Conservation (phyloP, 2,797 vertebrate species). For the Pitangus sulphuratus region DNA sequence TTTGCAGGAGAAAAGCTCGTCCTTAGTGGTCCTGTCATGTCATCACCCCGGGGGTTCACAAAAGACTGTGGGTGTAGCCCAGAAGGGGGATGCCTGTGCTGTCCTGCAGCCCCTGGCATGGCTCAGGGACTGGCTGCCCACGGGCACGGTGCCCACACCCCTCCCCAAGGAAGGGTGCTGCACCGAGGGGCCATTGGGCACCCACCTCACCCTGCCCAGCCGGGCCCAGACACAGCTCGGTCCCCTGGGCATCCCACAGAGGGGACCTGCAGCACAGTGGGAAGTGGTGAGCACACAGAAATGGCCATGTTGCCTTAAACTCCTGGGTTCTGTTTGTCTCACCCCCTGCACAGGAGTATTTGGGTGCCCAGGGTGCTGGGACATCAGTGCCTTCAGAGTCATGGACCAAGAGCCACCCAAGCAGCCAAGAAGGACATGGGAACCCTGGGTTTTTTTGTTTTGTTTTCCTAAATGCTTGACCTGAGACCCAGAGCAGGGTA, state of each 20-base stretch:
- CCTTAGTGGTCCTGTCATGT: slow-evolving; percentile 33
- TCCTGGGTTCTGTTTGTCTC: rapidly evolving
- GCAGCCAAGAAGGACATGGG: rapidly evolving
- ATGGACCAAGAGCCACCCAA: rapidly evolving
- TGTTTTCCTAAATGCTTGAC: not conserved
- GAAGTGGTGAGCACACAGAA: not conserved
- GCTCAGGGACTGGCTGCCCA: not conserved
- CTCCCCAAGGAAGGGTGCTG: not conserved
- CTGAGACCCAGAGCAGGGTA: not conserved
- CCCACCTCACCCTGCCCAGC: not conserved
- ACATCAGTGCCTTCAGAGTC: not conserved
- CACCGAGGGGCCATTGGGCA: rapidly evolving
- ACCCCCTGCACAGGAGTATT: rapidly evolving
- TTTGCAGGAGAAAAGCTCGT: slow-evolving; percentile 31
- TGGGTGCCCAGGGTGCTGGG: rapidly evolving
- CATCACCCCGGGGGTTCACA: not conserved
- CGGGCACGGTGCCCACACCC: rapidly evolving
- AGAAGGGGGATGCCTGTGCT: not conserved
- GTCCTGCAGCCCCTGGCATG: not conserved
- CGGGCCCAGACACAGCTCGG: rapidly evolving
- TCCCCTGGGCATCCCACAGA: not conserved
- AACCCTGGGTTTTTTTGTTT: rapidly evolving
- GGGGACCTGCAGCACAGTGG: rapidly evolving
- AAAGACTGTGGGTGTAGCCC: not conserved
- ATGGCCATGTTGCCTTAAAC: not conserved